Percentiles rank a stretch among this genome's conserved stretches.
phyloP scores from a whole-genome alignment of 2,113 vertebrate genomes.

The Varanus salvator region DNA sequence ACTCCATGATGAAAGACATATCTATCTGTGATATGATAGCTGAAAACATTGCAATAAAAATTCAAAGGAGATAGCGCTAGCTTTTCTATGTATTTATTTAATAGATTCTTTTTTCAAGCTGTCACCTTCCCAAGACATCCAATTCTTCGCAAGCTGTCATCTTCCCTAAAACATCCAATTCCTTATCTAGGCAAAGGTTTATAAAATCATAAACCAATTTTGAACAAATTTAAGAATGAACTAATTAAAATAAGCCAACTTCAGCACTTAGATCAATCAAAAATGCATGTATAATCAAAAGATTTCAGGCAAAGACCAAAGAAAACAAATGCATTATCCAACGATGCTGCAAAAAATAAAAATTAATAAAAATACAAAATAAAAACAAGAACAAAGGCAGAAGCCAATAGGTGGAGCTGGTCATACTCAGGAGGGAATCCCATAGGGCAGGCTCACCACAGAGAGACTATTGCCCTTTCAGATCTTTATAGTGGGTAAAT shows the following conservation, averaged over 20 bases:
- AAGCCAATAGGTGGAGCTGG: too few species aligned
- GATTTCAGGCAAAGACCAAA: too few species aligned
- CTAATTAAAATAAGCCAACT: neutral
- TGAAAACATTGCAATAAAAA: neutral
- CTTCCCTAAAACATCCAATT: neutral
- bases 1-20: neutral
- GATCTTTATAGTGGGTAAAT: too few species aligned
- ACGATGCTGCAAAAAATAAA: too few species aligned
- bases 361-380: too few species aligned
- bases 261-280: neutral
- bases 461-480: too few species aligned
- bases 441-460: too few species aligned
- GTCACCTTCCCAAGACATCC: neutral
- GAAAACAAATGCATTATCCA: too few species aligned
- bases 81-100: neutral
- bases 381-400: too few species aligned
- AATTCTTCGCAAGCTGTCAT: neutral
- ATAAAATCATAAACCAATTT: neutral
- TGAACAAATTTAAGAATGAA: neutral
- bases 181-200: neutral
- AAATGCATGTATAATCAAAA: too few species aligned
- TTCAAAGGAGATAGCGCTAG: neutral
- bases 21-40: neutral
- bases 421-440: too few species aligned
- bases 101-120: neutral